phyloP scores from a whole-genome alignment of 2,797 vertebrate genomes.

The Poecilia wingei region DNA sequence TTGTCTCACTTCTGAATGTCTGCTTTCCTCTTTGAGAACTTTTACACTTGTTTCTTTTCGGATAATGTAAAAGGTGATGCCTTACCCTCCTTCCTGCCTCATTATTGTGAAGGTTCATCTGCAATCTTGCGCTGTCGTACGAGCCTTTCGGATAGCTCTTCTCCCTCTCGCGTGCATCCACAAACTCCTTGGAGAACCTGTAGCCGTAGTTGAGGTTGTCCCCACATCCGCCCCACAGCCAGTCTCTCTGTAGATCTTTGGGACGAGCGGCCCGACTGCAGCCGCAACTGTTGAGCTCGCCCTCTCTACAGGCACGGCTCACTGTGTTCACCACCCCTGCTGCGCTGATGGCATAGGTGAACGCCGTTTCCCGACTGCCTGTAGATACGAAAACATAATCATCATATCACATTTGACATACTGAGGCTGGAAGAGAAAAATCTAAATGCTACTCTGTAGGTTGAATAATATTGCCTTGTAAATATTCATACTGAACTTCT shows the following conservation, averaged over 20 bases:
- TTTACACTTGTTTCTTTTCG: slow-evolving; percentile 12
- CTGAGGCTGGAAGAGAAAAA: neutral
- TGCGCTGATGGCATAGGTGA: slow-evolving; percentile 95
- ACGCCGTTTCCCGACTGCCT: slow-evolving; percentile 97
- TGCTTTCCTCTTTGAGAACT: slow-evolving; percentile 9
- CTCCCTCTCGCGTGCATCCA: slow-evolving; percentile 94
- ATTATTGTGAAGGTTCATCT: slow-evolving; percentile 98
- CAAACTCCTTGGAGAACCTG: slow-evolving; percentile 97
- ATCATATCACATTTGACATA: slow-evolving; percentile 21
- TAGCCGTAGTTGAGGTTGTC: slow-evolving; percentile 98
- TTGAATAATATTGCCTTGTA: neutral
- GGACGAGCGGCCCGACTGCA: slow-evolving; percentile 93
- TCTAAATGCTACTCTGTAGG: neutral
- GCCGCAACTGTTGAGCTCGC: slow-evolving; percentile 95
- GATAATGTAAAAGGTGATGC: neutral
- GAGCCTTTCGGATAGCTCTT: slow-evolving; percentile 91
- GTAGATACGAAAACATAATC: slow-evolving; percentile 45
- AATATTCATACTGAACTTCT: neutral
- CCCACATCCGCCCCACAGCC: slow-evolving; percentile 98
- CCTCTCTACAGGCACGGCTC: slow-evolving; percentile 95
- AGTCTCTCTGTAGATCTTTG: slow-evolving; percentile 95
- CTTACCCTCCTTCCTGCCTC: slow-evolving; percentile 95
- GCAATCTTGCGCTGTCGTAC: slow-evolving; percentile 87
- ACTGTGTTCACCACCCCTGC: slow-evolving; percentile 97
- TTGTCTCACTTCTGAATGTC: slow-evolving; percentile 39